These are phyloP conservation scores for Larimichthys polyactis DNA, from an alignment of 2,113 vertebrate species.

Conservation along the genomic window DNA sequence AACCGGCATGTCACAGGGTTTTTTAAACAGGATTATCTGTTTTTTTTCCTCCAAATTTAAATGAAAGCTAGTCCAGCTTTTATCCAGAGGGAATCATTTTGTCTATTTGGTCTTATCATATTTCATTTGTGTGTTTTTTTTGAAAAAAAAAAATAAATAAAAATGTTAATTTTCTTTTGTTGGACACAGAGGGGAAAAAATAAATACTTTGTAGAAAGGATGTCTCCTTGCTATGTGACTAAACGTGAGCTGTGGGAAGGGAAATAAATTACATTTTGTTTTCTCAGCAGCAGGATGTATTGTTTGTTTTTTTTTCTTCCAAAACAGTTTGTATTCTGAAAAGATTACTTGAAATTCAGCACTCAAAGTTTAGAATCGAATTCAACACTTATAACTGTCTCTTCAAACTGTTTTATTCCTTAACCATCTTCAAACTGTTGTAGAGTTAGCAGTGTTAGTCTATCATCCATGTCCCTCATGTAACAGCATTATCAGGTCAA, in stretches of 20 bases:
- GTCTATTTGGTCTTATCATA: conserved; percentile 9
- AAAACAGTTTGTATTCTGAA: background rate
- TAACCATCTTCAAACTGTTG: background rate
- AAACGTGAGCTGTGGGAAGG: conserved; percentile 54
- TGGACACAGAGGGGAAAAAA: conserved; percentile 41
- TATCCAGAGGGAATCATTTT: background rate
- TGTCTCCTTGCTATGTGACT: conserved; percentile 64
- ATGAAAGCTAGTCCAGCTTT: background rate
- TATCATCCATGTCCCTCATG: too few relatives aligned
- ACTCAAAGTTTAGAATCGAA: conserved; percentile 5
- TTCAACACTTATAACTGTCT: background rate
- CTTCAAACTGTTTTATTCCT: background rate
- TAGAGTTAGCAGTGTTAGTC: too few relatives aligned
- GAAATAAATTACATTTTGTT: background rate
- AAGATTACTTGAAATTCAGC: background rate
- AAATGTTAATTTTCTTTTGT: conserved; percentile 40
- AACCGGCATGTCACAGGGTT: background rate
- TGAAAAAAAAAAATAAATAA: conserved; percentile 38
- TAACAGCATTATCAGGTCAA: too few relatives aligned
- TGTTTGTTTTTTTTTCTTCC: background rate
- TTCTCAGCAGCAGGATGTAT: background rate
- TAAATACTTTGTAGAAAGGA: conserved; percentile 65
- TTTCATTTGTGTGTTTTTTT: conserved; percentile 42
- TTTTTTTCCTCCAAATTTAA: conserved; percentile 1
- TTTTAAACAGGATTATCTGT: background rate